Conservation (phyloP, 2,797 vertebrate species). For the Siniperca undulata region DNA sequence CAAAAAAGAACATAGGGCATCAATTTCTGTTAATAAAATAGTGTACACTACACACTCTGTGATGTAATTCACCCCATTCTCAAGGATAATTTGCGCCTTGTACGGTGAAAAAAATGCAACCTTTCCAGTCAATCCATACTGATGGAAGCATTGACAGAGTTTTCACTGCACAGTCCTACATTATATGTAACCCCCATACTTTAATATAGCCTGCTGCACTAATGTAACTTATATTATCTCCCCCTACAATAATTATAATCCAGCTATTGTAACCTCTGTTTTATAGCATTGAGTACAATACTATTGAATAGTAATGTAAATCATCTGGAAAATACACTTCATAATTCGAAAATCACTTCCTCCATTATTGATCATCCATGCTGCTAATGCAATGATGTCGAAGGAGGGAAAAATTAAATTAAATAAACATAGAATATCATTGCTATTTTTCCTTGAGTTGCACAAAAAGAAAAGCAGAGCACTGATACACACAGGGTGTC, state of each 20-base stretch:
- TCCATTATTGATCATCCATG: constrained; percentile 71
- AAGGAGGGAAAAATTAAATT: constrained; percentile 65
- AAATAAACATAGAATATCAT: constrained; percentile 66
- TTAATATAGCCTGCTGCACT: constrained; percentile 13
- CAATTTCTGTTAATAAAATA: constrained; percentile 5
- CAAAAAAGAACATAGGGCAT: not conserved
- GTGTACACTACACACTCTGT: not conserved
- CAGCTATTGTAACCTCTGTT: constrained; percentile 34
- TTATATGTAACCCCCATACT: not conserved
- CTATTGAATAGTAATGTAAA: constrained; percentile 53
- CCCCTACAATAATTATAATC: constrained; percentile 33
- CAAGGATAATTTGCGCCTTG: constrained; percentile 22
- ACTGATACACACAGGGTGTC: constrained; percentile 36
- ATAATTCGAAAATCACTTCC: constrained; percentile 68
- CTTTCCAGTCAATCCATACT: not conserved
- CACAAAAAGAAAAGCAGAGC: constrained; percentile 53
- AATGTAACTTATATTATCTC: constrained; percentile 9
- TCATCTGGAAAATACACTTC: constrained; percentile 69
- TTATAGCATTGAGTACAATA: constrained; percentile 42
- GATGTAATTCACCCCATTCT: constrained; percentile 16
- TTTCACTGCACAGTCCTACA: not conserved
- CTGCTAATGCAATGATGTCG: constrained; percentile 67
- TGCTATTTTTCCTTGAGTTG: constrained; percentile 43
- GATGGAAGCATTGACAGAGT: constrained; percentile 1
- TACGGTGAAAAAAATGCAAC: not conserved